Percentiles rank a stretch among this genome's conserved stretches.
phyloP scores from a whole-genome alignment of 2,888 invertebrate species.

The Laothoe populi region DNA sequence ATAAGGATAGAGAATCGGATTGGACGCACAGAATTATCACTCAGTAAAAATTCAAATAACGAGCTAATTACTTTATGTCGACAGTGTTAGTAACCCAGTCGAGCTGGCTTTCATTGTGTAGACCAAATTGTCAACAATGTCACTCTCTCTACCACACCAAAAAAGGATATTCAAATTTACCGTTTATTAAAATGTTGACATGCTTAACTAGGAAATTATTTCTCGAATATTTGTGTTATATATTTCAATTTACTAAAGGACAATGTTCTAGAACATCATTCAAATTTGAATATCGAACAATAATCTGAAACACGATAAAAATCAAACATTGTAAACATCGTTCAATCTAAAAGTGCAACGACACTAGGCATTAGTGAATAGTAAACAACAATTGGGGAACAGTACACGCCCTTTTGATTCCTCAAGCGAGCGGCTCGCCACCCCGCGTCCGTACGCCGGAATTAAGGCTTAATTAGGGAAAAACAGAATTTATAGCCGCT shows the following conservation, averaged over 20 bases:
- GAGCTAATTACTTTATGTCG: too few relatives aligned
- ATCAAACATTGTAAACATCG: neutral
- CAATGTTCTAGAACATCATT: neutral
- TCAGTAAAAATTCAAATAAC: too few relatives aligned
- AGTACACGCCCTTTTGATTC: slow-evolving; percentile 23
- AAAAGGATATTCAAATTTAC: too few relatives aligned
- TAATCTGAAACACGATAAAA: neutral
- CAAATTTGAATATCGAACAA: neutral
- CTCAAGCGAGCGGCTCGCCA: slow-evolving; percentile 17
- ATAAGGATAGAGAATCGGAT: too few relatives aligned
- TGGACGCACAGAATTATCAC: too few relatives aligned
- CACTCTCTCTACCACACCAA: too few relatives aligned
- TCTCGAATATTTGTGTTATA: too few relatives aligned
- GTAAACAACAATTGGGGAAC: slow-evolving; percentile 13
- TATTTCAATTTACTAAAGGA: neutral
- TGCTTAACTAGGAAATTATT: too few relatives aligned
- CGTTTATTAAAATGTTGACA: too few relatives aligned
- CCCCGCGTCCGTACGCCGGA: slow-evolving; percentile 47
- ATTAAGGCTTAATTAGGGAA: slow-evolving; percentile 82
- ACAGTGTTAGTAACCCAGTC: too few relatives aligned
- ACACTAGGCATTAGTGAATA: slow-evolving; percentile 8
- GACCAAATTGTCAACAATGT: too few relatives aligned
- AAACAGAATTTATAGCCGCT: slow-evolving; percentile 78
- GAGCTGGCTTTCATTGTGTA: too few relatives aligned
- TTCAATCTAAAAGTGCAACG: neutral